These are phyloP conservation scores for Aporophyla lueneburgensis DNA, from an alignment of 2,888 invertebrate genomes.

Conservation along the genomic window DNA sequence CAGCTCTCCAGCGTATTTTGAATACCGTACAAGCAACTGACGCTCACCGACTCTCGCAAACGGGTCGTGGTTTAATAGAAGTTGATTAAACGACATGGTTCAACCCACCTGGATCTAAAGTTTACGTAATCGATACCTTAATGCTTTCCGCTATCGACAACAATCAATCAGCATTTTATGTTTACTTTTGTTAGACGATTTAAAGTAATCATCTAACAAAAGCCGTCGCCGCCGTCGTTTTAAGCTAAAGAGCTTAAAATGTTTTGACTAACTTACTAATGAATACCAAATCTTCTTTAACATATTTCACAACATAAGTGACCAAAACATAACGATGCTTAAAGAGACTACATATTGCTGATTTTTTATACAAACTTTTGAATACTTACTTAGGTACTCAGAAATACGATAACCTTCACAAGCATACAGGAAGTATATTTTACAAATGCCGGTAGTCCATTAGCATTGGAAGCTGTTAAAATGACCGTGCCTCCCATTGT, in stretches of 20 bases:
- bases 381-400: not conserved
- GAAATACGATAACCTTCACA: conserved; percentile 24
- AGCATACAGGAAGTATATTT: conserved; percentile 38
- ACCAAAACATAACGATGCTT: not conserved
- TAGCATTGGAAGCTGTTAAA: conserved; percentile 11
- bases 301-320: not conserved
- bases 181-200: not conserved
- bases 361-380: not conserved
- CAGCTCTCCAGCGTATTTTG: not conserved
- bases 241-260: too few relatives aligned
- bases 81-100: conserved; percentile 22
- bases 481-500: conserved; percentile 45
- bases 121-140: conserved; percentile 14
- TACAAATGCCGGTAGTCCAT: conserved; percentile 23
- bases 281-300: not conserved
- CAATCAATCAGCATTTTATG: conserved; percentile 3
- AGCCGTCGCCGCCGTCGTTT: too few relatives aligned
- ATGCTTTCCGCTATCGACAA: not conserved
- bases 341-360: not conserved
- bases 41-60: conserved; percentile 29
- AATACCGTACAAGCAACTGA: conserved; percentile 12
- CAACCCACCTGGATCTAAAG: conserved; percentile 2
- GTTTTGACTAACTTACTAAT: not conserved
- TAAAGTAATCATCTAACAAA: too few relatives aligned
- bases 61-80: conserved; percentile 46